Percentiles rank a stretch among this genome's conserved stretches.
Evolutionary conservation across 2,113 vertebrate species (phyloP).

Genomic region (Coryphaenoides rupestris): DNA sequence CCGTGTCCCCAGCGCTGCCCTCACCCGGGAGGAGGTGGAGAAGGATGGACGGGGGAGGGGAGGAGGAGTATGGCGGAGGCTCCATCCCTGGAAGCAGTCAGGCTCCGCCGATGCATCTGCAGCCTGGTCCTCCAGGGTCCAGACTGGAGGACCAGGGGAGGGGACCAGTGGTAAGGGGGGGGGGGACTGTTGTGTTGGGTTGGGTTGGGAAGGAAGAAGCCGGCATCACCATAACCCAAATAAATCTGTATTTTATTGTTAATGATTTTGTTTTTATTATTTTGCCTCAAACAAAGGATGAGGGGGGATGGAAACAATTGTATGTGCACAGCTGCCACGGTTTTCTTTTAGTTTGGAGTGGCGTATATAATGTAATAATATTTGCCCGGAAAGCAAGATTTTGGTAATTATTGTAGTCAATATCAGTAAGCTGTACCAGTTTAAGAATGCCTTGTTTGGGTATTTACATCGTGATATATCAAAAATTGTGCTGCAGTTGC

Average conservation of each 20-base stretch:
- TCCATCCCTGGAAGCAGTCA: constrained; percentile 50
- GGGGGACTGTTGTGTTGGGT: neutral
- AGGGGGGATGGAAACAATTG: neutral
- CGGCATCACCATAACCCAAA: neutral
- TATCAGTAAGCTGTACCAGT: neutral
- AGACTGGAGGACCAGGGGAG: constrained; percentile 48
- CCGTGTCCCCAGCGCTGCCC: constrained; percentile 63
- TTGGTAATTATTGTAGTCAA: neutral
- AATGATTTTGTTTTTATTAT: too few relatives aligned
- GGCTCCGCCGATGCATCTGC: constrained; percentile 52
- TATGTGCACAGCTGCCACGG: neutral
- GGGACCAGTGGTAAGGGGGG: constrained; percentile 61
- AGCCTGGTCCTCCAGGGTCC: constrained; percentile 44
- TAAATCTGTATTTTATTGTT: neutral
- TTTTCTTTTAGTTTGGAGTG: neutral
- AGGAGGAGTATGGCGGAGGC: constrained; percentile 33
- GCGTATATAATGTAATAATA: neutral
- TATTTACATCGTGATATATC: constrained; percentile 1
- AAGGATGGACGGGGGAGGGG: constrained; percentile 58
- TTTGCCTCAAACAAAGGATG: neutral
- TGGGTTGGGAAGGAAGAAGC: too few relatives aligned
- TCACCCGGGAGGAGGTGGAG: constrained; percentile 52
- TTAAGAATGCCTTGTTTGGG: neutral
- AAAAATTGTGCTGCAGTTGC: constrained; percentile 1
- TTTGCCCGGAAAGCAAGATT: neutral